Base-by-base conservation (phyloP, 2,888 invertebrate species). In the Anodontia alba region DNA sequence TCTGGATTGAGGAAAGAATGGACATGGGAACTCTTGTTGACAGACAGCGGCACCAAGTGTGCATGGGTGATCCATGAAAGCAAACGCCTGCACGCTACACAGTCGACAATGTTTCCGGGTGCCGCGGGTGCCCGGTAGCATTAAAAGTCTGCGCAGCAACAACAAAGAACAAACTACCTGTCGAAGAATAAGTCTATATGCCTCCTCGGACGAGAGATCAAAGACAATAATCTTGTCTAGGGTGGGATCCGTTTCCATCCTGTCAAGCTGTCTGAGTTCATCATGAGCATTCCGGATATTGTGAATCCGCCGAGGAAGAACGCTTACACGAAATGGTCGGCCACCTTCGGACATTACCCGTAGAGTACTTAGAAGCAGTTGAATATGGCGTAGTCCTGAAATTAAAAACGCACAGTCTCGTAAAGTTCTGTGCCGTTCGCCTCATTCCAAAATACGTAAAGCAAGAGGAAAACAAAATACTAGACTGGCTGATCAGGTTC, bases 191-290 rank as follows among this genome's bases (percentile, higher is more conserved):
- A 84, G 78, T 57, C 84, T 74, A 62, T 91, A 92, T 2, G 90
- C 90, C 33, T 88, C 77, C 72, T 90, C 89, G 0, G 90, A 87
- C 0, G 92, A 91, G 15, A 92, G 88, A 78, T 93, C 93, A 66
- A 92, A 87, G 23, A 92, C 89, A 20, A 92, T 88, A 42, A 86
- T 86, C 74, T 90, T 92, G 5, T 83, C 76, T 0, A 75, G 23
- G 3, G 80, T 72, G 10, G 66, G 78, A 17, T 82, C 82, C 8
- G 83, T 67, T 43, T 88, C 87, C 71, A 88, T 88, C 67, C 80
- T 80, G 75, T 92, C 93, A 31, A 91, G 80, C 43, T 86, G 84
- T 23, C 89, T 82, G 10, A 92, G 81, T 43, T 91, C 91, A 23
- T 92, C 92, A 36, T 92, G 92, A 0, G 90, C 90, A 68, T 90